Evolutionary conservation across 2,113 vertebrate species (phyloP).

Genomic region (Galemys pyrenaicus): DNA sequence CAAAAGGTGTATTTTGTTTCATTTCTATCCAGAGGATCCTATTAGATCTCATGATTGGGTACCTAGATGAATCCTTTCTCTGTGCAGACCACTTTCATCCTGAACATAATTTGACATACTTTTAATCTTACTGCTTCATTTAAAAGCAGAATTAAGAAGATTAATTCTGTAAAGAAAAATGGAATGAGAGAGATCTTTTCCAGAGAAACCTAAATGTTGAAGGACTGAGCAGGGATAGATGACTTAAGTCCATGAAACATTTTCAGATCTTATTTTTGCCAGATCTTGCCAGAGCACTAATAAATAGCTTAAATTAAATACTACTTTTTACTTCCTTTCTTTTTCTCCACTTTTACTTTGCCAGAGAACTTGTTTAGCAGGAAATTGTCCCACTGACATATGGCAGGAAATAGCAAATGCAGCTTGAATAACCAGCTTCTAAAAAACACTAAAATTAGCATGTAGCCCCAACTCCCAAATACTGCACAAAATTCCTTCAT

Average conservation of each 20-base stretch:
- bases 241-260: not conserved
- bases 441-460: not conserved
- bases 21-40: not conserved
- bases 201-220: constrained; percentile 3
- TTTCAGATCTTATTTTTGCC: constrained; percentile 46
- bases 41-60: no score
- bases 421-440: constrained; percentile 39
- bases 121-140: constrained; percentile 22
- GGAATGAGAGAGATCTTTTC: constrained; percentile 11
- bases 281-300: constrained; percentile 18
- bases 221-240: not conserved
- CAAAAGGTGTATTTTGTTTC: not conserved
- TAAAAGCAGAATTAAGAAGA: not conserved
- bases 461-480: not conserved
- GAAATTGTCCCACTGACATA: constrained; percentile 33
- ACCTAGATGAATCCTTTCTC: not conserved
- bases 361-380: constrained; percentile 44
- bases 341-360: constrained; percentile 46
- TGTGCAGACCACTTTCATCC: not conserved
- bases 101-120: constrained; percentile 8
- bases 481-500: not conserved
- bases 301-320: constrained; percentile 44
- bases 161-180: constrained; percentile 30
- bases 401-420: constrained; percentile 38
- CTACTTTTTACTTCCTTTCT: constrained; percentile 37